A percentile compares a stretch with the other conserved stretches of the same genome.
Evolutionary conservation across 2,113 vertebrate genomes (phyloP).

Genomic region (Daboia siamensis): DNA sequence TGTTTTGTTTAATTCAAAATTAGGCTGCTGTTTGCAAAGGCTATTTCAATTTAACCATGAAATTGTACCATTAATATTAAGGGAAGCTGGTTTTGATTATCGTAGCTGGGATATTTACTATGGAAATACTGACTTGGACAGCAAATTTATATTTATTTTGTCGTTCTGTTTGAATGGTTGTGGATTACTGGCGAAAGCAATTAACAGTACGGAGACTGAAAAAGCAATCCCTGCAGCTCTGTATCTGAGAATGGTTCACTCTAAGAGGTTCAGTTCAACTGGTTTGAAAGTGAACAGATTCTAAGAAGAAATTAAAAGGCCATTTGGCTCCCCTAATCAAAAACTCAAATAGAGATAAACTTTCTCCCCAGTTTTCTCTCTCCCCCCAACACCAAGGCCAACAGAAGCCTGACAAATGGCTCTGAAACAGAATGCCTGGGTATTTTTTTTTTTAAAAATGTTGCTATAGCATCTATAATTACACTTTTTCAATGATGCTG

Average conservation of each 20-base stretch:
- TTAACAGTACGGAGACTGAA: not conserved
- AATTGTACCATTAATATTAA: not conserved
- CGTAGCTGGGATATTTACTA: not conserved
- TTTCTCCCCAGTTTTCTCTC: not conserved
- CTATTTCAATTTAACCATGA: not conserved
- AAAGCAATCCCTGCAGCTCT: not conserved
- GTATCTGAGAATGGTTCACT: not conserved
- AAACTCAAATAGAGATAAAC: conserved; percentile 34
- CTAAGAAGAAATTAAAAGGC: not conserved
- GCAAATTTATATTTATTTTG: conserved; percentile 6
- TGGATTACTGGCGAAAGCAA: not conserved
- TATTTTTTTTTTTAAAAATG: conserved; percentile 3
- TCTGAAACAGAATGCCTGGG: conserved; percentile 32
- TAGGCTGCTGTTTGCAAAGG: not conserved
- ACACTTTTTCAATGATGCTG: not conserved
- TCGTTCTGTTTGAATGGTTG: not conserved
- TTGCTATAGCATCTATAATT: conserved; percentile 29
- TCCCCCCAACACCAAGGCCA: conserved; percentile 42
- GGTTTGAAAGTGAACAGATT: conserved; percentile 56
- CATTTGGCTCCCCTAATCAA: conserved; percentile 36
- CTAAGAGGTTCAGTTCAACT: conserved; percentile 21
- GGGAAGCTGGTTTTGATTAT: not conserved
- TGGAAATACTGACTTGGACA: not conserved
- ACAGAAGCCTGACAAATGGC: conserved; percentile 36
- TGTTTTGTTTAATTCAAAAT: not conserved